phyloP scores from a whole-genome alignment of 2,797 vertebrate genomes.

The Oryzias sinensis region DNA sequence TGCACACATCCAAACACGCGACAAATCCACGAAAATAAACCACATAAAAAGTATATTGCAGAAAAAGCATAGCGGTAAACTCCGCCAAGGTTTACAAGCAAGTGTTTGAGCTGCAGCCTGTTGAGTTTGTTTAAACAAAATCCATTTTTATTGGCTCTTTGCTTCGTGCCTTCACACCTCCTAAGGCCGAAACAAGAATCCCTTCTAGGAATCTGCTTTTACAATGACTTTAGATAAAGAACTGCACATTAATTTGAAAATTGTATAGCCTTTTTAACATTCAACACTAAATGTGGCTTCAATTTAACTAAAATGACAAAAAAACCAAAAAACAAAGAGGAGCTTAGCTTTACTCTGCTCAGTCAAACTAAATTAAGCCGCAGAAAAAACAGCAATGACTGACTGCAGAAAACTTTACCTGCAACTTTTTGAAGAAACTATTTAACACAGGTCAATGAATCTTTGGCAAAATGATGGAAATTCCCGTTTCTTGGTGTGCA shows the following conservation, averaged over 20 bases:
- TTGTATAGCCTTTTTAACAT: no score
- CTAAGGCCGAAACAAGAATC: slow-evolving; percentile 40
- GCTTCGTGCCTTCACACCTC: slow-evolving; percentile 1
- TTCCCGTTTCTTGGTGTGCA: slow-evolving; percentile 30
- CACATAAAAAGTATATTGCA: slow-evolving; percentile 10
- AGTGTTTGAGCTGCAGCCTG: slow-evolving; percentile 35
- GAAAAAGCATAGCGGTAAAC: slow-evolving; percentile 6
- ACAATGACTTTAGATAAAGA: no score
- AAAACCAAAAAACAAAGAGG: no score
- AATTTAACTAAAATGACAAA: no score
- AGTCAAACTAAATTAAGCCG: neutral
- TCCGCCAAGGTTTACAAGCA: slow-evolving; percentile 29
- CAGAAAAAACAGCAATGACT: slow-evolving; percentile 1
- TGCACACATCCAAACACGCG: neutral
- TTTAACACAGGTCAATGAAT: slow-evolving; percentile 11
- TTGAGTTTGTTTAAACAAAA: slow-evolving; percentile 21
- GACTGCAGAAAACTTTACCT: slow-evolving; percentile 10
- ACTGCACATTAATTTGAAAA: no score
- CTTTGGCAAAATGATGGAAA: slow-evolving; percentile 24
- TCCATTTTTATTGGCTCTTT: slow-evolving; percentile 45
- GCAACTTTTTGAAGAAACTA: slow-evolving; percentile 19
- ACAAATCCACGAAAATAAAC: neutral
- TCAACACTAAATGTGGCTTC: no score
- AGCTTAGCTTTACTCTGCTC: no score
- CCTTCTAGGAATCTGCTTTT: no score